Evolutionary conservation across 1,140 invertebrate species (phyloP), one percentile per base, ranked within the genome.

Genomic region (Leptopilina clavipes): DNA sequence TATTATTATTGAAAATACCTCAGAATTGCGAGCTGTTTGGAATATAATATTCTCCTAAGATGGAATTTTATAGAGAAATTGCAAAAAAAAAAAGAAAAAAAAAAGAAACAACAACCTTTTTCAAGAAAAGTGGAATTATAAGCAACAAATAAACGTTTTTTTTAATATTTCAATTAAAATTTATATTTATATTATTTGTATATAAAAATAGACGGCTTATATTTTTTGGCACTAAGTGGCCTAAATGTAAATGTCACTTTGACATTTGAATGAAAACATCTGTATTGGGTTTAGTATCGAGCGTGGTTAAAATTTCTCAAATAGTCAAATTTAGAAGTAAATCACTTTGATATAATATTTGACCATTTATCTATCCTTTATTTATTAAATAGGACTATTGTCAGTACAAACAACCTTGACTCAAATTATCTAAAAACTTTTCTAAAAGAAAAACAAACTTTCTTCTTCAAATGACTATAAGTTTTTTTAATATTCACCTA

Each of bases 201-300:
- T 31, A 31, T 31, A 31, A 52, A 52, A 52, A 52, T 52, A 52
- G 48, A 17, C 48, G 1, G n/a, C 3, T 52, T 52, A 52, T 52
- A 17, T 7, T 52, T 12, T n/a, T 3, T 17, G 48, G 6, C 3
- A 17, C 8, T 17, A 52, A 52, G 48, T 52, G 48, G 48, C 48
- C 48, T 52, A n/a, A 52, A 52, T 52, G n/a, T 12, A 52, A 52
- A 52, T 52, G n/a, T 52, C 48, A 52, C 12, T 52, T 52, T 52
- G 48, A 12, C 48, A 52, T 52, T 52, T 52, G n/a, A 52, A 52
- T 52, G n/a, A 17, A 52, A 52, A 52, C 48, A 52, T 52, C 48
- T 52, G 45, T 14, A 48, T 48, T 48, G 45, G 11, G 11, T 52
- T 40, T n/a, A 14, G 14, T 52, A 17, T 52, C n/a, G 48, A 17